Evolutionary conservation across 2,113 vertebrate genomes (phyloP), one percentile per base, ranked within the genome.

Genomic region (Tretioscincus oriximinensis): DNA sequence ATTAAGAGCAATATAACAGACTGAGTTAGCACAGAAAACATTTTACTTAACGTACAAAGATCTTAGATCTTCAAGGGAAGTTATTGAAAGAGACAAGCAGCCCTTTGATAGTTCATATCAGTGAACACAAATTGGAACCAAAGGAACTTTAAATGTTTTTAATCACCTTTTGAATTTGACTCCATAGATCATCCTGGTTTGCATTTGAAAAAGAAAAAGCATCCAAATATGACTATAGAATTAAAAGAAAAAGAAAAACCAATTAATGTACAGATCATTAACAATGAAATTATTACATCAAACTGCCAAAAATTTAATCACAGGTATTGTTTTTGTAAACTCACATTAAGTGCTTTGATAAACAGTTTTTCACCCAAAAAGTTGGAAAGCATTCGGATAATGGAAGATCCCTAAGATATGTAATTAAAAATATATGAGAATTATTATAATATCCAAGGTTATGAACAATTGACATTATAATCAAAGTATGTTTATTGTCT

Each of bases 171-270:
- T 96, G 96, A 86, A 96, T 92, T 81, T 95, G 94, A 51, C 84
- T 92, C 96, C 96, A 96, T 0, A 96, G 89, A 85, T 96, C 95
- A 90, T 95, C 95, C 78, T 96, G 95, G 80, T 94, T 92, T 80
- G 91, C 90, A 86, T 92, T 95, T 80, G 94, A 94, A 82, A 95
- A 96, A 82, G 95, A 94, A 95, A 95, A 95, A 71, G 90, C 83
- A 90, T 92, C 88, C 93, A 96, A 90, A 77, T 96, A 96, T 0
- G 81, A 93, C 96, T 96, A 89, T 60, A 89, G 35, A 41, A 2
- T 24, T 78, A 91, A 12, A 85, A 94, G 54, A 92, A 87, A 82
- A 29, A 88, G 78, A 28, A 63, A 22, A 1, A 16, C 84, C 90
- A 78, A 76, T 47, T 31, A 21, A 83, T 84, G 85, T 7, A 73